Evolutionary conservation across 2,888 invertebrate species (phyloP), one percentile per base, ranked within the genome.

Genomic region (Phalangium opilio): DNA sequence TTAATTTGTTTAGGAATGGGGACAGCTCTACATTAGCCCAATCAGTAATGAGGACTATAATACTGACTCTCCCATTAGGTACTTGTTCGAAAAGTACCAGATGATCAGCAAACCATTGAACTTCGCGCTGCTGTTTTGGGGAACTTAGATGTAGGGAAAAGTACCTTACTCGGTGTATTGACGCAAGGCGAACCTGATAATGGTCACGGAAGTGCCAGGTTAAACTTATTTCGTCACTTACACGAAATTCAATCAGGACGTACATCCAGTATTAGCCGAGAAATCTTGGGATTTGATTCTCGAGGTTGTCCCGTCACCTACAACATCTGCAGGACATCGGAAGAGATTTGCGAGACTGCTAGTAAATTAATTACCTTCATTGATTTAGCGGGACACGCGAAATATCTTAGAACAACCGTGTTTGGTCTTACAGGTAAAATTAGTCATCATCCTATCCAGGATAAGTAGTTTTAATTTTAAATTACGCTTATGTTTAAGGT

Each of bases 101-200:
- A 87, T 60, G 81, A 85, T 54, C 82, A 84, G 60, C 83, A 84
- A 60, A 84, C 80, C 54, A 80, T 90, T 43, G 95, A 96, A 64
- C 72, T 96, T 39, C 71, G 91, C 45, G 78, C 91, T 3, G 93
- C 93, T 0, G 91, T 96, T 32, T 75, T 93, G 64, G 96, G 96
- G 0, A 86, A 86, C 57, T 89, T 89, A 56, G 91, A 93, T 68
- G 89, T 87, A 2, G 95, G 95, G n/a, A 96, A 96, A 65, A 91
- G 91, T 5, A 96, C 95, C 0, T 73, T 96, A 32, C 73, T 95
- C 27, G 96, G 96, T 11, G 95, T 96, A 1, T 68, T 98, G 27
- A 95, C 95, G 0, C 91, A 95, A 68, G 93, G 95, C 20, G 86
- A 85, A 64, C 70, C 90, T 50, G 96, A 98, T 67, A 95, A 96